Evolutionary conservation across 2,113 vertebrate genomes (phyloP), one percentile per base, ranked within the genome.

Genomic region (Andinoacara biseriatus): DNA sequence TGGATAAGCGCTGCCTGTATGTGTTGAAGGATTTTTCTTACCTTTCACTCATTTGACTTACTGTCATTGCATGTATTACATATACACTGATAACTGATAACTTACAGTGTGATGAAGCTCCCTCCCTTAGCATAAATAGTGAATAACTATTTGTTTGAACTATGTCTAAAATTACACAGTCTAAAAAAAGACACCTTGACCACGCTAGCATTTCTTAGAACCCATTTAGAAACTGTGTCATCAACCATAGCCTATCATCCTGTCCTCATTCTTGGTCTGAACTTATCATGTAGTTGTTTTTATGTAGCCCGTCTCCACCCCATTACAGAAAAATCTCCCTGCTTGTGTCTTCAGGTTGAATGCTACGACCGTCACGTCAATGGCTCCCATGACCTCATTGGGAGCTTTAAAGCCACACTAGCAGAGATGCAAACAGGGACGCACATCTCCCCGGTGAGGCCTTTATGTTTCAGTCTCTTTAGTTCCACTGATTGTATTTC

Each of bases 321-420:
- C 9, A 3, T 5, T 18, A 31, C 5, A 75, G 6, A 5, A 11
- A 59, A 2, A 2, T 57, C 1, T 26, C 22, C 95, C 84, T 60
- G 2, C 93, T 29, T 43, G 18, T 94, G 3, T 95, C 74, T 31
- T 57, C 85, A 99, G 98, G 95, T 99, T 46, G 96, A 97, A 52
- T 99, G 98, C 82, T 98, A 97, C 24, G 97, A 99, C 91, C 93
- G 97, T 83, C 97, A 96, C 10, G 74, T 31, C 31, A 97, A 95
- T 52, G 98, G 98, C 14, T 97, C 97, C 35, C 98, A 99, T 74
- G 95, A 96, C 85, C 93, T 98, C 13, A 99, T 99, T 56, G 98
- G 98, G 57, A 96, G 93, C 78, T 98, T 98, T 90, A 95, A 95
- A 80, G 94, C 97, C 1, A 97, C 96, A 0, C 92, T 99, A 87